Evolutionary conservation across 2,113 vertebrate species (phyloP), one percentile per base, ranked within the genome.

Genomic region (Sapajus apella): DNA sequence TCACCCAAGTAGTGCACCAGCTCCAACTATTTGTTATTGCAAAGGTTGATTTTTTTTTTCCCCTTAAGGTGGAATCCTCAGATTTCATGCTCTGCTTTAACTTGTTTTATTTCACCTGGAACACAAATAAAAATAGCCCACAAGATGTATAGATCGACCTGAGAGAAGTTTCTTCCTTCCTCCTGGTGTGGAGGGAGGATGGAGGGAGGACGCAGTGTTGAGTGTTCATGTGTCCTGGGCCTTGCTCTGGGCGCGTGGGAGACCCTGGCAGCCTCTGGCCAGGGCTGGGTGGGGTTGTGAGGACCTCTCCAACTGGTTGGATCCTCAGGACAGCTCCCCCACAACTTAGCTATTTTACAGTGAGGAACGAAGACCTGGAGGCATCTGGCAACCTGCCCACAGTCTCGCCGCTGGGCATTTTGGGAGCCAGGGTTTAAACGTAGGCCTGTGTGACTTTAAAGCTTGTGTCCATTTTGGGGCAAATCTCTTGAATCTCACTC

Each of bases 21-120:
- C 98, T 99, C 98, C 98, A 98, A 98, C 97, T 98, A 98, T 99
- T 99, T 99, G 98, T 99, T 99, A 98, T 99, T 99, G 99, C 98
- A 99, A 99, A 99, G 98, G 97, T 84, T 93, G 96, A 86, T 94
- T 98, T 97, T 97, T 98, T 97, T 97, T 98, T 96, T 84, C 98
- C 98, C 98, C 98, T 98, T 97, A 98, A 98, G 98, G 98, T 98
- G 98, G 98, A 99, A 98, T 98, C 98, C 97, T 98, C 98, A 91
- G 96, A 98, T 98, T 98, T 99, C 98, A 96, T 97, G 96, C 98
- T 99, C 96, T 99, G 99, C 99, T 98, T 98, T 90, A 98, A 99
- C 99, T 99, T 99, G 99, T 99, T 99, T 98, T 97, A 98, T 98
- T 98, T 98, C 97, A 95, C 98, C 91, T 94, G 95, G 97, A 97